phyloP scores from a whole-genome alignment of 2,113 vertebrate species.

The Crotalus viridis region DNA sequence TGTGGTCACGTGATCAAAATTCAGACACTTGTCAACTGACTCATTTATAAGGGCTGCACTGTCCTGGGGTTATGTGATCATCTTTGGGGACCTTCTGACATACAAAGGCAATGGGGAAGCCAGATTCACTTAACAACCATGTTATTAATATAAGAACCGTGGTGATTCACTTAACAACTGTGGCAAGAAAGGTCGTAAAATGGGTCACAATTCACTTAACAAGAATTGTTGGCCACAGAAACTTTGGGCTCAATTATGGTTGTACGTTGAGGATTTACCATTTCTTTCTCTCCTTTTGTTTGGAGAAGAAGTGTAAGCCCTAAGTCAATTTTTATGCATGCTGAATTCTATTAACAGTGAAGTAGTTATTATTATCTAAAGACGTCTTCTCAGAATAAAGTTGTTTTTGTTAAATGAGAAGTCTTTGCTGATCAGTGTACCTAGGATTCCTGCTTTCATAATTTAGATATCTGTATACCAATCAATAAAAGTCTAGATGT shows the following conservation, averaged over 20 bases:
- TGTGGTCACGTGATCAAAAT: neutral
- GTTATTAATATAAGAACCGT: neutral
- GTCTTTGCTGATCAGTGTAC: neutral
- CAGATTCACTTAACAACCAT: neutral
- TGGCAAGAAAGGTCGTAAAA: neutral
- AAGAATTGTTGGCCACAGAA: neutral
- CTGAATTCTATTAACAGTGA: neutral
- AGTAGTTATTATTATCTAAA: neutral
- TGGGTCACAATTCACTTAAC: neutral
- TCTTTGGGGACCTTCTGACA: neutral
- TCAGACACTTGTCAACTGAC: neutral
- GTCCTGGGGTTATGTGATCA: neutral
- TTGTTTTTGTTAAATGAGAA: neutral
- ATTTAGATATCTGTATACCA: neutral
- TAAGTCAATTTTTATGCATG: neutral
- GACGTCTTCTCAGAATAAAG: neutral
- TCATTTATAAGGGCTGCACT: neutral
- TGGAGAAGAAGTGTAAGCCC: neutral
- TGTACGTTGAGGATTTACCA: neutral
- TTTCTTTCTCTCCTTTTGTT: neutral
- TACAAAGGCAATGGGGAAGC: neutral
- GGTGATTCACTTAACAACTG: neutral
- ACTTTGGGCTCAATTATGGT: neutral
- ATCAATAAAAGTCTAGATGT: neutral
- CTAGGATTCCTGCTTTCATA: neutral